Evolutionary conservation across 2,888 invertebrate species (phyloP).

Genomic region (Agriotes lineatus): DNA sequence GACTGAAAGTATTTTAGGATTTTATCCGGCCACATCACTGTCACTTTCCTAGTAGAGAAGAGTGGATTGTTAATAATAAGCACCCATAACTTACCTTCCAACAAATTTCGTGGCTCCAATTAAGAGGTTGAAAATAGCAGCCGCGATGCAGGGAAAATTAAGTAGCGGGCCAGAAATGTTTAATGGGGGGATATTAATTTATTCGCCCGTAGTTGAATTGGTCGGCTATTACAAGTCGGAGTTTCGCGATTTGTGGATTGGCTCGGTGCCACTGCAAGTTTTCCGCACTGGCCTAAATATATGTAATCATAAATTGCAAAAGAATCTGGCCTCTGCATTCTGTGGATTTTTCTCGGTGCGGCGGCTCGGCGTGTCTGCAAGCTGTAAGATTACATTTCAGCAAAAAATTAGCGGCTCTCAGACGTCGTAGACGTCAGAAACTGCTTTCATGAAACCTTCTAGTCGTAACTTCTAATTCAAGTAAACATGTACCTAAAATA

Average conservation of each 20-base stretch:
- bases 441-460: too few relatives aligned
- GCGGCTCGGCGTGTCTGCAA: too few relatives aligned
- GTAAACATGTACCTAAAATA: too few relatives aligned
- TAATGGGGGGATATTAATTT: neutral
- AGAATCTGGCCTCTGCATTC: conserved; percentile 16
- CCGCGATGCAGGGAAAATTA: neutral
- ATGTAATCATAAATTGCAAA: conserved; percentile 43
- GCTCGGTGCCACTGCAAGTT: conserved; percentile 42
- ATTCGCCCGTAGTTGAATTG: conserved; percentile 9
- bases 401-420: too few relatives aligned
- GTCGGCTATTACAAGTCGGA: conserved; percentile 14
- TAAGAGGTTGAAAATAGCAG: neutral
- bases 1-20: neutral
- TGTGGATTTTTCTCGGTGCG: too few relatives aligned
- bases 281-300: conserved; percentile 44
- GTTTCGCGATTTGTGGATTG: conserved; percentile 36
- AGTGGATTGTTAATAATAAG: neutral
- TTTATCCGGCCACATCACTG: neutral
- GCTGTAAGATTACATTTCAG: too few relatives aligned
- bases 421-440: too few relatives aligned
- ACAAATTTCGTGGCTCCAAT: neutral
- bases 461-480: too few relatives aligned
- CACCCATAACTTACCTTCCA: neutral
- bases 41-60: neutral
- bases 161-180: conserved; percentile 1